Percentiles rank a stretch among this genome's conserved stretches.
Evolutionary conservation across 2,888 invertebrate species (phyloP).

Genomic region (Endomychus coccineus): DNA sequence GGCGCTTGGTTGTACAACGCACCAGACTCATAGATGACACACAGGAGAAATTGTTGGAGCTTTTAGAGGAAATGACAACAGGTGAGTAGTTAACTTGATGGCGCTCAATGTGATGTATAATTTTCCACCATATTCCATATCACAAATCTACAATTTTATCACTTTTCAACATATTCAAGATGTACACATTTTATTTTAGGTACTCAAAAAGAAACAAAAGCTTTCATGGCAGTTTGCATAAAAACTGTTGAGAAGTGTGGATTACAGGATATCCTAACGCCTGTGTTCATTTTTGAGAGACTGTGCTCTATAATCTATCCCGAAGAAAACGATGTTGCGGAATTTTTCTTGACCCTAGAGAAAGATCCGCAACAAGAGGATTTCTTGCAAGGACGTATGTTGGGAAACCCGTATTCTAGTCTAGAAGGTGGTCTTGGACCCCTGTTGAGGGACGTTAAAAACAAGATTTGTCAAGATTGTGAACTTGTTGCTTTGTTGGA

Average conservation of each 20-base stretch:
- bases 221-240: constrained; percentile 96
- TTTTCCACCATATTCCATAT: too few species aligned
- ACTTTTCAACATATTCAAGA: too few species aligned
- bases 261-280: constrained; percentile 87
- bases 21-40: constrained; percentile 94
- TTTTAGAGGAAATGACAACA: constrained; percentile 92
- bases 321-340: constrained; percentile 93
- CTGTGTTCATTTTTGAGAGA: constrained; percentile 95
- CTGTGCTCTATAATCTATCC: constrained; percentile 96
- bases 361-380: constrained; percentile 99
- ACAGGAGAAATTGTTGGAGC: constrained; percentile 85
- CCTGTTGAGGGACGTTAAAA: constrained; percentile 96
- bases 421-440: constrained; percentile 91
- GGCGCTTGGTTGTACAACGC: constrained; percentile 86
- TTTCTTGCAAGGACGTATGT: constrained; percentile 93
- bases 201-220: constrained; percentile 90
- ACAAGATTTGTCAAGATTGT: constrained; percentile 97
- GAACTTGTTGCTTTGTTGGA: constrained; percentile 95
- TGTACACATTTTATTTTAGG: constrained; percentile 45
- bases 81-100: too few species aligned
- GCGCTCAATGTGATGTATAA: too few species aligned
- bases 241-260: constrained; percentile 90
- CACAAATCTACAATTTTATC: too few species aligned
- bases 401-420: constrained; percentile 96
- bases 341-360: constrained; percentile 92